Evolutionary conservation across 2,888 invertebrate genomes (phyloP).

Genomic region (Caenorhabditis sp.): DNA sequence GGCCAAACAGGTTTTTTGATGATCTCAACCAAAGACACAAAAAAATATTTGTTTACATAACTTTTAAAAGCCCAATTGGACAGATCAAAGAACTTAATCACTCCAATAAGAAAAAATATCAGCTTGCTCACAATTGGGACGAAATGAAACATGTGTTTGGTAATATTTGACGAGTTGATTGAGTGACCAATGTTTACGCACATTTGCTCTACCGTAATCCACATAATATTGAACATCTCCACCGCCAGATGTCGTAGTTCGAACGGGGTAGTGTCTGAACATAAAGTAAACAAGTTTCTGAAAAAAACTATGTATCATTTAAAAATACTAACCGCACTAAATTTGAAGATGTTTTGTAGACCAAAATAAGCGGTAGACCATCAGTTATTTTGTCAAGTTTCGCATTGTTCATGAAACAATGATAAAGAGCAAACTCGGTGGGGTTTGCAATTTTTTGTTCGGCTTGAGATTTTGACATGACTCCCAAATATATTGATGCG

Average conservation of each 20-base stretch:
- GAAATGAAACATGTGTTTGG: neutral
- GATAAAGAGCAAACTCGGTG: neutral
- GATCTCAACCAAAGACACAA: no score
- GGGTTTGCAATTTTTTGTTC: neutral
- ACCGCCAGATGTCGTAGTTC: neutral
- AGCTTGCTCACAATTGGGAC: neutral
- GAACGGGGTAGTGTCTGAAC: conserved; percentile 3
- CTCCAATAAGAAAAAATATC: no score
- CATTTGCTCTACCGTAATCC: conserved; percentile 1
- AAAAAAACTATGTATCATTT: neutral
- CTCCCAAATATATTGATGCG: neutral
- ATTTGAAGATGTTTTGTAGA: neutral
- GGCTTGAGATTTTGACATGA: neutral
- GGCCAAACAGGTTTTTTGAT: no score
- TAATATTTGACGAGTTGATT: conserved; percentile 7
- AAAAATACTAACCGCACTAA: no score
- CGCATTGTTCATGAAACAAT: neutral
- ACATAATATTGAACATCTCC: conserved; percentile 7
- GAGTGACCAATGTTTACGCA: conserved; percentile 6
- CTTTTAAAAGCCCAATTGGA: no score
- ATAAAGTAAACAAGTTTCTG: neutral
- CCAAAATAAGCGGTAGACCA: neutral
- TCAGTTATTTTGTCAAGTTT: neutral
- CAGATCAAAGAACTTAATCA: no score
- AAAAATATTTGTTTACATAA: no score